phyloP scores from a whole-genome alignment of 1,140 invertebrate species.

The Drosophila pallidifrons region DNA sequence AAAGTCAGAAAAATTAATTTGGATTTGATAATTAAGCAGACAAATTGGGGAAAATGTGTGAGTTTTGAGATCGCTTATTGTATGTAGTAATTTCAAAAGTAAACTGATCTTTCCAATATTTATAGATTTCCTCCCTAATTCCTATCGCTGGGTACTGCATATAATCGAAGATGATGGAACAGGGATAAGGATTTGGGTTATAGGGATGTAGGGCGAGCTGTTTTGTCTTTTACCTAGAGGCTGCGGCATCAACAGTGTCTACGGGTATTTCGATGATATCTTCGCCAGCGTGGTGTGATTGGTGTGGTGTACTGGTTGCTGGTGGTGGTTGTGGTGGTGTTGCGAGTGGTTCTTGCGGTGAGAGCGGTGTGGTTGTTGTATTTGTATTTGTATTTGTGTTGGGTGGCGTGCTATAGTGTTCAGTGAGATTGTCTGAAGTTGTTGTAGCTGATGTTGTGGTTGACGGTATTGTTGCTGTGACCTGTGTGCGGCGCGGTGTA shows the following conservation, averaged over 20 bases:
- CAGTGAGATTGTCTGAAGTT: constrained; percentile 43
- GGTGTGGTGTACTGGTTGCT: constrained; percentile 67
- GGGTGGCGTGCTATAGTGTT: constrained; percentile 66
- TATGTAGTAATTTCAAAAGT: no score
- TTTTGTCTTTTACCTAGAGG: constrained; percentile 71
- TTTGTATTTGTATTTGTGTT: constrained; percentile 63
- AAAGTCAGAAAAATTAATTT: no score
- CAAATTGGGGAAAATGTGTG: no score
- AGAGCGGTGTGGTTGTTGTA: constrained; percentile 72
- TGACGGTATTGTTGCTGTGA: constrained; percentile 38
- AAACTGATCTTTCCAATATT: background rate
- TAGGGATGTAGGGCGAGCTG: background rate
- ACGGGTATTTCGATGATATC: constrained; percentile 77
- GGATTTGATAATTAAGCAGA: no score
- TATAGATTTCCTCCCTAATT: background rate
- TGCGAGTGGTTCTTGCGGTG: constrained; percentile 72
- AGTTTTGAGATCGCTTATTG: no score
- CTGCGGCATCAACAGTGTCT: constrained; percentile 78
- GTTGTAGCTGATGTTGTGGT: constrained; percentile 41
- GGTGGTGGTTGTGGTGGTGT: constrained; percentile 54
- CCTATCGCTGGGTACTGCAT: constrained; percentile 1
- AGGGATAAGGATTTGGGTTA: background rate
- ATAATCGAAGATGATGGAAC: background rate
- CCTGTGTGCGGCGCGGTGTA: constrained; percentile 62
- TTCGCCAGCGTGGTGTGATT: constrained; percentile 57